These are phyloP conservation scores for Pipistrellus pipistrellus DNA, from an alignment of 2,797 vertebrate genomes.

Conservation along the genomic window DNA sequence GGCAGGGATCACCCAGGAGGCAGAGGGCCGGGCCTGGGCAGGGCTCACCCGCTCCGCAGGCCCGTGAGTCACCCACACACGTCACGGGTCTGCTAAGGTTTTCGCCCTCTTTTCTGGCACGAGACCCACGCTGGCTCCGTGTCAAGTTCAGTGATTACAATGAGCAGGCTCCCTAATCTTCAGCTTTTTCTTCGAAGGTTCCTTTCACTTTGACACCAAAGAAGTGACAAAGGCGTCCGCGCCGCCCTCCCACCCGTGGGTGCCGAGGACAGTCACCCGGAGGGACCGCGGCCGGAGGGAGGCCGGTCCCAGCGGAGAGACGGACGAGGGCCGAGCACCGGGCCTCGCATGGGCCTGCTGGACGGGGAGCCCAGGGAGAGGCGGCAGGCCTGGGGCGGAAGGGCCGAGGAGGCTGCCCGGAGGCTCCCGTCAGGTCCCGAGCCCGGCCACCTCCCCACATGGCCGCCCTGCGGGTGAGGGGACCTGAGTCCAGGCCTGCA, in stretches of 20 bases:
- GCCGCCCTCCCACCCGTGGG: background rate
- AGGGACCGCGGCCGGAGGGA: background rate
- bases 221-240: background rate
- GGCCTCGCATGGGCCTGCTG: background rate
- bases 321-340: background rate
- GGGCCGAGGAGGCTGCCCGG: background rate
- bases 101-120: background rate
- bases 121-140: background rate
- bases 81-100: background rate
- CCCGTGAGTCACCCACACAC: background rate
- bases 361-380: background rate
- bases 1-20: background rate
- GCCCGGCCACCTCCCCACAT: rapidly evolving
- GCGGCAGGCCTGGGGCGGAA: rapidly evolving
- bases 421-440: background rate
- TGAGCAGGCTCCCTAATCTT: background rate
- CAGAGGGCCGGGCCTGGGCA: background rate
- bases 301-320: background rate
- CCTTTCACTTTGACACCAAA: background rate
- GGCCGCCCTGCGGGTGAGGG: background rate
- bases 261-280: background rate
- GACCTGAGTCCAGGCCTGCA: no score
- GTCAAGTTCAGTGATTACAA: background rate
- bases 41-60: background rate
- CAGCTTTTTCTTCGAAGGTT: background rate